phyloP scores from a whole-genome alignment of 1,140 invertebrate species.

The Eumeta japonica region DNA sequence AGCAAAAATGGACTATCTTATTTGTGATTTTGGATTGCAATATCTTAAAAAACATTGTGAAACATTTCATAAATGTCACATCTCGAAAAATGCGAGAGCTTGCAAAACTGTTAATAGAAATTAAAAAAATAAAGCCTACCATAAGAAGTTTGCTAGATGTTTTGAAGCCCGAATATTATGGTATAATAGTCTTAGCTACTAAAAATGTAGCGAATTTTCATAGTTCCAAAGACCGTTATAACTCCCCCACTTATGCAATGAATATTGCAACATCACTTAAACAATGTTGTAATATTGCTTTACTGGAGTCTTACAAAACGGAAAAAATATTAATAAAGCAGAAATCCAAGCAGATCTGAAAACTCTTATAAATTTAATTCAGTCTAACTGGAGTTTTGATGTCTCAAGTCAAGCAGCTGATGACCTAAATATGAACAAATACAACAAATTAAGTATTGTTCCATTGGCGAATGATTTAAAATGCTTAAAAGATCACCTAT shows the following conservation, averaged over 20 bases:
- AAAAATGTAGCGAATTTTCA: no score
- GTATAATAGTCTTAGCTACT: slow-evolving; percentile 9
- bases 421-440: slow-evolving; percentile 28
- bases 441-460: slow-evolving; percentile 28
- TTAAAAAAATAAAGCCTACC: slow-evolving; percentile 10
- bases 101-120: slow-evolving; percentile 13
- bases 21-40: slow-evolving; percentile 18
- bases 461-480: slow-evolving; percentile 34
- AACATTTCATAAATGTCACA: slow-evolving; percentile 16
- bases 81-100: slow-evolving; percentile 20
- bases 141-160: slow-evolving; percentile 13
- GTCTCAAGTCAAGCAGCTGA: slow-evolving; percentile 14
- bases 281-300: no score
- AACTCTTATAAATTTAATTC: no score
- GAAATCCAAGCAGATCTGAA: no score
- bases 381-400: no score
- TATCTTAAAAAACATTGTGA: slow-evolving; percentile 17
- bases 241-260: no score
- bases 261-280: slow-evolving; percentile 19
- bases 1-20: slow-evolving; percentile 17
- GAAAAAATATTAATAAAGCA: no score
- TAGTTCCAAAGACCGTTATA: no score
- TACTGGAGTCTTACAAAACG: no score
- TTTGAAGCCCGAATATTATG: slow-evolving; percentile 18
- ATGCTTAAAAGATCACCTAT: slow-evolving; percentile 24